Evolutionary conservation across 2,113 vertebrate genomes (phyloP).

Genomic region (Strigops habroptila): DNA sequence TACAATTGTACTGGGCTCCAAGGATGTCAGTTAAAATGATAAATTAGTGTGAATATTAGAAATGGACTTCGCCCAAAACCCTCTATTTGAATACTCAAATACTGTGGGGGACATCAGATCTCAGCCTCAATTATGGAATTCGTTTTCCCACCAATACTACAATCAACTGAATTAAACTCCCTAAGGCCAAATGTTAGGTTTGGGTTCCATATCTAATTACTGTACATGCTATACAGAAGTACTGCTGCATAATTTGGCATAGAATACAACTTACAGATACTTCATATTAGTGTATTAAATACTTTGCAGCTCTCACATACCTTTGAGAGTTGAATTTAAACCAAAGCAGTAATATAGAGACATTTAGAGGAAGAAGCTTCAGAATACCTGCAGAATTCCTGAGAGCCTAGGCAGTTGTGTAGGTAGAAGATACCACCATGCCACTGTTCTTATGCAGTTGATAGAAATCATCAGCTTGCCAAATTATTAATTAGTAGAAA

Average conservation of each 20-base stretch:
- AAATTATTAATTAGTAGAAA: background rate
- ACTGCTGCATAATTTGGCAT: background rate
- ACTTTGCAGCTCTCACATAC: background rate
- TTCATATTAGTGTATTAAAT: background rate
- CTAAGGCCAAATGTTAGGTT: background rate
- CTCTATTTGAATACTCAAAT: background rate
- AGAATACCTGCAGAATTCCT: background rate
- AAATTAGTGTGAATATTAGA: background rate
- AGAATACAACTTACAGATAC: background rate
- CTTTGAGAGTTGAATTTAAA: background rate
- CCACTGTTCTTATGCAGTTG: background rate
- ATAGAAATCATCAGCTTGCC: background rate
- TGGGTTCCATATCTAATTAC: background rate
- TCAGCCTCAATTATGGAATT: background rate
- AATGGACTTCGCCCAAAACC: slow-evolving; percentile 2
- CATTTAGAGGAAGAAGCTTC: background rate
- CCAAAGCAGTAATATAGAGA: background rate
- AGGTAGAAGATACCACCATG: background rate
- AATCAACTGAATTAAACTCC: background rate
- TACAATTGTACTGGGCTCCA: background rate
- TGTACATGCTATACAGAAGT: background rate
- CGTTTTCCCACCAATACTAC: background rate
- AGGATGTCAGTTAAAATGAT: slow-evolving; percentile 1
- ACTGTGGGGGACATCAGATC: background rate
- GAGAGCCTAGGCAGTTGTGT: background rate